These are phyloP conservation scores for Cantharis flavilabris DNA, from an alignment of 2,888 invertebrate genomes.

Conservation along the genomic window DNA sequence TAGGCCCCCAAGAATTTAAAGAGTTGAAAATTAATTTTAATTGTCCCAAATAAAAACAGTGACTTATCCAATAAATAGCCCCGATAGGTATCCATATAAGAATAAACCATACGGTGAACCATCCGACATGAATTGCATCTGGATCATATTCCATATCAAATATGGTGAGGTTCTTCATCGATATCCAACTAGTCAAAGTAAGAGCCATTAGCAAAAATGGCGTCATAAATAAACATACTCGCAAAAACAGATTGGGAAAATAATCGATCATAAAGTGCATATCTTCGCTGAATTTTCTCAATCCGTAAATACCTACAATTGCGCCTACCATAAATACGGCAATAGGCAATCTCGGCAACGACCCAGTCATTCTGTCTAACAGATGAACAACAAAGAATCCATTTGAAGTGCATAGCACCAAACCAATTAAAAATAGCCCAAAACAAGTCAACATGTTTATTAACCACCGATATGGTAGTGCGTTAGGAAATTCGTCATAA, in stretches of 20 bases:
- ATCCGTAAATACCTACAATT: slow-evolving; percentile 17
- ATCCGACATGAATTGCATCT: not conserved
- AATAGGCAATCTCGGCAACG: slow-evolving; percentile 7
- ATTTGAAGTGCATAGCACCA: slow-evolving; percentile 17
- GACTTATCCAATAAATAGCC: not conserved
- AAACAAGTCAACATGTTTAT: slow-evolving; percentile 19
- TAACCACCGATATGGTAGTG: slow-evolving; percentile 7
- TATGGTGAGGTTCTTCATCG: not conserved
- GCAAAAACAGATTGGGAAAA: not conserved
- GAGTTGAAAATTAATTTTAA: not conserved
- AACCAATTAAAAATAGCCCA: slow-evolving; percentile 9
- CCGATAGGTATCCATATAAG: slow-evolving; percentile 2
- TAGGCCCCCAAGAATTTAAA: slow-evolving; percentile 1
- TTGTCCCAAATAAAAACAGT: not conserved
- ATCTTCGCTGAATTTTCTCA: slow-evolving; percentile 10
- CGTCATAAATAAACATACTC: not conserved
- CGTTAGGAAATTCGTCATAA: slow-evolving; percentile 14
- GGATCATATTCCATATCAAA: not conserved
- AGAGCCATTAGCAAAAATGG: not conserved
- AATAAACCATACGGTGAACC: slow-evolving; percentile 3
- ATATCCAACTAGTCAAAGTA: slow-evolving; percentile 1
- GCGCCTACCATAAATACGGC: slow-evolving; percentile 8
- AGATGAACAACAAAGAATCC: slow-evolving; percentile 12
- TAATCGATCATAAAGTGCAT: slow-evolving; percentile 15
- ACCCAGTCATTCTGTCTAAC: slow-evolving; percentile 2